These are phyloP conservation scores for Amblyteles armatorius DNA, from an alignment of 2,888 invertebrate genomes.

Conservation along the genomic window DNA sequence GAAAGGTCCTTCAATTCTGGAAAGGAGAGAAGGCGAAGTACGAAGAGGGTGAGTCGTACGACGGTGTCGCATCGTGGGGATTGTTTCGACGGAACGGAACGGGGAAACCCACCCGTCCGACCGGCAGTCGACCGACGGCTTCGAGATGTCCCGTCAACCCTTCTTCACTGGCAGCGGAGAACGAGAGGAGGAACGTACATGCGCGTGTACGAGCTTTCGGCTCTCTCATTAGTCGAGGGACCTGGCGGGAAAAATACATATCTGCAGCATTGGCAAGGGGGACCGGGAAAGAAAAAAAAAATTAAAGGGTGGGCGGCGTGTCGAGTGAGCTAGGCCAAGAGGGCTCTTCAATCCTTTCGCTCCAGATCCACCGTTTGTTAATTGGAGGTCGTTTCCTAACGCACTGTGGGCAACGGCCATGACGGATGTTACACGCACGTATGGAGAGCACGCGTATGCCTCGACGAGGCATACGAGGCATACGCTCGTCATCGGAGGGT, in stretches of 20 bases:
- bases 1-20: constrained; percentile 68
- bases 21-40: constrained; percentile 53
- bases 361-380: constrained; percentile 82
- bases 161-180: constrained; percentile 29
- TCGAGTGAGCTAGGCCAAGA: constrained; percentile 68
- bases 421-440: constrained; percentile 27
- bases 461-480: constrained; percentile 11
- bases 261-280: neutral
- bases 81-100: constrained; percentile 58
- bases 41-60: constrained; percentile 31
- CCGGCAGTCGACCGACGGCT: constrained; percentile 35
- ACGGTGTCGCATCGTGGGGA: constrained; percentile 43
- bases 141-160: constrained; percentile 65
- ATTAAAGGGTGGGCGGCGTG: constrained; percentile 37
- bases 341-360: constrained; percentile 83
- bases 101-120: constrained; percentile 17
- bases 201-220: constrained; percentile 62
- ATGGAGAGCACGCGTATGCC: constrained; percentile 31
- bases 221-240: constrained; percentile 75
- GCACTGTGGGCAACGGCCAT: constrained; percentile 29
- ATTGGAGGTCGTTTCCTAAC: constrained; percentile 79
- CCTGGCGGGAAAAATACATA: constrained; percentile 45
- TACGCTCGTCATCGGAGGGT: constrained; percentile 14
- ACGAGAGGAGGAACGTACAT: constrained; percentile 55
- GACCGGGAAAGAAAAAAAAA: neutral